Conservation (phyloP, 2,797 vertebrate species). For the Alfaro cultratus region DNA sequence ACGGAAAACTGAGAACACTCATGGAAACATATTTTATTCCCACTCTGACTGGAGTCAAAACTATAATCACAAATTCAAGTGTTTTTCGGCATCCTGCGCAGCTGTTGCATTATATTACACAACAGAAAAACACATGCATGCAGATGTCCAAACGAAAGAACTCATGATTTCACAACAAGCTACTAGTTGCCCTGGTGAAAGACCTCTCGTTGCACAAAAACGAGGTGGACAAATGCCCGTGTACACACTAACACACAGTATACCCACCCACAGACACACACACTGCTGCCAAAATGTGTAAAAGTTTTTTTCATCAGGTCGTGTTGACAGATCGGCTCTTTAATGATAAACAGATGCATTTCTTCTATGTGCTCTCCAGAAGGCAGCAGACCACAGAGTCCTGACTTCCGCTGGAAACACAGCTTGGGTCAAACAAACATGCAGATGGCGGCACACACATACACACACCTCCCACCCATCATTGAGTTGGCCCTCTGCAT, state of each 20-base stretch:
- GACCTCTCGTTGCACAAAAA: slow-evolving; percentile 45
- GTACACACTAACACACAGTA: slow-evolving; percentile 27
- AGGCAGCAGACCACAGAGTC: slow-evolving; percentile 37
- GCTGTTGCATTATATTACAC: slow-evolving; percentile 11
- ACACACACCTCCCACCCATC: slow-evolving; percentile 13
- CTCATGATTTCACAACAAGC: slow-evolving; percentile 49
- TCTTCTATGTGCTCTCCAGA: slow-evolving; percentile 42
- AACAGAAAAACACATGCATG: slow-evolving; percentile 16
- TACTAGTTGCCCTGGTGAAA: slow-evolving; percentile 41
- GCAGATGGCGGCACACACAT: slow-evolving; percentile 22
- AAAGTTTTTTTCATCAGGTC: slow-evolving; percentile 76
- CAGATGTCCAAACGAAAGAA: slow-evolving; percentile 18
- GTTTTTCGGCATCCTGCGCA: neutral
- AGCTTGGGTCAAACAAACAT: slow-evolving; percentile 61
- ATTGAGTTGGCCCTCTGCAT: slow-evolving; percentile 25
- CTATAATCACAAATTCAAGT: neutral
- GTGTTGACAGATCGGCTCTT: slow-evolving; percentile 74
- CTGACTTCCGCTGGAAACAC: slow-evolving; percentile 55
- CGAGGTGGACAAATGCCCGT: slow-evolving; percentile 30
- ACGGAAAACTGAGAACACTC: neutral
- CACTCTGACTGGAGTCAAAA: neutral
- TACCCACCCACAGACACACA: neutral
- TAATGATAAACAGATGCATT: slow-evolving; percentile 66
- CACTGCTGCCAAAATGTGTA: slow-evolving; percentile 64
- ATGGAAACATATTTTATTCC: neutral